A percentile compares a stretch with the other conserved stretches of the same genome.
Evolutionary conservation across 1,140 invertebrate genomes (phyloP).

Genomic region (Calycopis cecrops): DNA sequence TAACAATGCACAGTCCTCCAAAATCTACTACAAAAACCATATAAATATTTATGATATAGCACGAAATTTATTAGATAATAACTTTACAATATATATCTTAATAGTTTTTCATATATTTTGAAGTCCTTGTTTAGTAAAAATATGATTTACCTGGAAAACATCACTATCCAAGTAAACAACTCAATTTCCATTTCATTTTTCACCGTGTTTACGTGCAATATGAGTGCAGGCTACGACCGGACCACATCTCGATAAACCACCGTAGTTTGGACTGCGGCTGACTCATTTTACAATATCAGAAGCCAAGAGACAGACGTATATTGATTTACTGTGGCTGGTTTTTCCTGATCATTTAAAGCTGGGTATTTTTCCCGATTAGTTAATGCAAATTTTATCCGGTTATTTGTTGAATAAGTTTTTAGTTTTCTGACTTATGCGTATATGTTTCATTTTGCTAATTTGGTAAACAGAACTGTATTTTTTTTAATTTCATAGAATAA

Average conservation of each 20-base stretch:
- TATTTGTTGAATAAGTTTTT: too few relatives aligned
- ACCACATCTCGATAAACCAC: not conserved
- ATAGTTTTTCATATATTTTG: too few relatives aligned
- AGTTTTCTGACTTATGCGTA: too few relatives aligned
- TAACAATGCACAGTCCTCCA: too few relatives aligned
- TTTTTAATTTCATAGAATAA: too few relatives aligned
- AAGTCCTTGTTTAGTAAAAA: not conserved
- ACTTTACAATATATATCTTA: too few relatives aligned
- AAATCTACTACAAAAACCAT: too few relatives aligned
- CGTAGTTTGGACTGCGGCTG: not conserved
- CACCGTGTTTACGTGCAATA: not conserved
- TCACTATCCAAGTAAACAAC: not conserved
- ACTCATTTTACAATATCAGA: constrained; percentile 1
- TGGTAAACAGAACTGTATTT: too few relatives aligned
- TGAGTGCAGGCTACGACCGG: not conserved
- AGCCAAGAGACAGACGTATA: not conserved
- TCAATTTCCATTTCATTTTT: not conserved
- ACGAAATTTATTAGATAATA: too few relatives aligned
- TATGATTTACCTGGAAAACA: not conserved
- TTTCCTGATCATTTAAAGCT: too few relatives aligned
- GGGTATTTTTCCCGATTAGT: not conserved
- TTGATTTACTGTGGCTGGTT: not conserved
- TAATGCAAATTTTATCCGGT: not conserved
- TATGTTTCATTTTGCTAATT: too few relatives aligned
- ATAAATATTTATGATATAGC: too few relatives aligned